Evolutionary conservation across 1,140 invertebrate species (phyloP).

Genomic region (Drosophila tropicalis): DNA sequence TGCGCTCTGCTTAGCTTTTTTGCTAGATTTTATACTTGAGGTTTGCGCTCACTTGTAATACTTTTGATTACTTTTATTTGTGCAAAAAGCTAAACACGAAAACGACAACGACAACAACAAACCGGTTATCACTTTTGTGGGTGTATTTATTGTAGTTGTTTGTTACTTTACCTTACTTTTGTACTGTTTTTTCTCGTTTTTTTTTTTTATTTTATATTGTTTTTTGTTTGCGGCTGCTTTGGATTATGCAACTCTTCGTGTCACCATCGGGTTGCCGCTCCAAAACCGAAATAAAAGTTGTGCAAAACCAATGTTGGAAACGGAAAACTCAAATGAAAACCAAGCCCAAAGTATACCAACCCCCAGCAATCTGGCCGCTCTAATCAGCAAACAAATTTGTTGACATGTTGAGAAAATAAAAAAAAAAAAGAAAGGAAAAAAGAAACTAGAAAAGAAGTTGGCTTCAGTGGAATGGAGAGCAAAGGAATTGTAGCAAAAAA

Average conservation of each 20-base stretch:
- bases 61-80: conserved; percentile 53
- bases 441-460: conserved; percentile 17
- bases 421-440: conserved; percentile 19
- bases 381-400: conserved; percentile 68
- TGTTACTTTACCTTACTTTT: conserved; percentile 6
- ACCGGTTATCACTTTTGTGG: conserved; percentile 69
- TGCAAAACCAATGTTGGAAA: conserved; percentile 46
- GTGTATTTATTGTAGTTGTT: conserved; percentile 53
- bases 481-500: conserved; percentile 2
- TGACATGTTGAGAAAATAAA: conserved; percentile 56
- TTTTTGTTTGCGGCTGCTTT: conserved; percentile 31
- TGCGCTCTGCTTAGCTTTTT: conserved; percentile 25
- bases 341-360: background rate
- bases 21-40: conserved; percentile 49
- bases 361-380: conserved; percentile 50
- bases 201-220: conserved; percentile 41
- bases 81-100: conserved; percentile 40
- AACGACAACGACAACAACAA: conserved; percentile 31
- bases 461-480: background rate
- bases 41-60: conserved; percentile 43
- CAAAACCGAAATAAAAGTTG: conserved; percentile 58
- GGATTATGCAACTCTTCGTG: conserved; percentile 75
- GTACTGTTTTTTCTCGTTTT: conserved; percentile 32
- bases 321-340: conserved; percentile 3
- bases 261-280: conserved; percentile 56